Conservation (phyloP, 2,113 vertebrate species). For the Zosterops lateralis region DNA sequence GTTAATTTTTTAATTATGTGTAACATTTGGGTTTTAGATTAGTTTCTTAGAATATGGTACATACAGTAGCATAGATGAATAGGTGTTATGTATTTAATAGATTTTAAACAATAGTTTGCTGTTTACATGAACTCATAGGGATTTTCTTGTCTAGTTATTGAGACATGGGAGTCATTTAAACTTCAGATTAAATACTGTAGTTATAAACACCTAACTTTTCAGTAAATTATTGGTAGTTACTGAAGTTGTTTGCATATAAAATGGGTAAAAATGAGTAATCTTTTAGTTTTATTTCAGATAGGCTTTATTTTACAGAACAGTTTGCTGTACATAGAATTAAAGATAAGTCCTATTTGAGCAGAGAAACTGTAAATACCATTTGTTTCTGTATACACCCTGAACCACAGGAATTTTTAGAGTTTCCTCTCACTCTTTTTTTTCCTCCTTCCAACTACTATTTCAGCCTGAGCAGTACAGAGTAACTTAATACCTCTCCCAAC, state of each 20-base stretch:
- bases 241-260: background rate
- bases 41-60: background rate
- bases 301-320: background rate
- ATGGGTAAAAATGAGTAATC: background rate
- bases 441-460: conserved; percentile 31
- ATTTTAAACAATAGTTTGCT: background rate
- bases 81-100: background rate
- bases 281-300: background rate
- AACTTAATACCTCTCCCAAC: conserved; percentile 48
- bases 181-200: background rate
- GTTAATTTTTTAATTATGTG: background rate
- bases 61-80: background rate
- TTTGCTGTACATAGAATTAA: conserved; percentile 4
- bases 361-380: conserved; percentile 58
- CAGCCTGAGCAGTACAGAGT: conserved; percentile 8
- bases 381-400: conserved; percentile 66
- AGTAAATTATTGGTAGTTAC: background rate
- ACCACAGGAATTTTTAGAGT: conserved; percentile 72
- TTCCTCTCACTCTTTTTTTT: conserved; percentile 41
- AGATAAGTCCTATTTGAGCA: conserved; percentile 43
- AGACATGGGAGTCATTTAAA: background rate
- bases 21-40: background rate
- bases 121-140: background rate
- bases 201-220: background rate
- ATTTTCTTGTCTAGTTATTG: background rate